Evolutionary conservation across 2,113 vertebrate genomes (phyloP).

Genomic region (Lipophrys pholis): DNA sequence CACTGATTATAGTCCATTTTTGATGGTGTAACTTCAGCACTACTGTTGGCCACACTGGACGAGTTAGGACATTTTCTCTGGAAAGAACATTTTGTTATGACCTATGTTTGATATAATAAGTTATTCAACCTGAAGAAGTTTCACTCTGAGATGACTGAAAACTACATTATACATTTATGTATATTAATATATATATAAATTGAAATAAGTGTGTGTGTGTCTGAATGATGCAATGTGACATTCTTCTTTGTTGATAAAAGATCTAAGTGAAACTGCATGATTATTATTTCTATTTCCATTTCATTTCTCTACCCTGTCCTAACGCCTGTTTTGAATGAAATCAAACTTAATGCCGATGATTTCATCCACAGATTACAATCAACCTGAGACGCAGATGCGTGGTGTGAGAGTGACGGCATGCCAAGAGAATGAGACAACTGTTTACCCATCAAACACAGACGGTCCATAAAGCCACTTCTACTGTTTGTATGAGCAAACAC

Average conservation of each 20-base stretch:
- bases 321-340: background rate
- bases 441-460: conserved; percentile 84
- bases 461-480: conserved; percentile 82
- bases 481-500: conserved; percentile 83
- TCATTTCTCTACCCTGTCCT: too few relatives aligned
- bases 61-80: conserved; percentile 37
- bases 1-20: conserved; percentile 62
- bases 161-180: too few relatives aligned
- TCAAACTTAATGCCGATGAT: background rate
- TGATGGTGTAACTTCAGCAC: conserved; percentile 46
- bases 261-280: too few relatives aligned
- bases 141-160: too few relatives aligned
- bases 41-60: conserved; percentile 35
- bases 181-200: too few relatives aligned
- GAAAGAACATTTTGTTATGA: conserved; percentile 1
- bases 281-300: too few relatives aligned
- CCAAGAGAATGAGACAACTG: conserved; percentile 69
- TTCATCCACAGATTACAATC: background rate
- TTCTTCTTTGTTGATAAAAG: too few relatives aligned
- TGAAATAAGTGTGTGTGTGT: too few relatives aligned
- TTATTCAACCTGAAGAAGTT: too few relatives aligned
- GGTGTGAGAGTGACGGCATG: conserved; percentile 44
- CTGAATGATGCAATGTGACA: too few relatives aligned
- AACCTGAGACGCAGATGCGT: conserved; percentile 18
- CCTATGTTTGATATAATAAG: too few relatives aligned